These are phyloP conservation scores for Cliona cf. orientalis DNA, from an alignment of 37 sponge, comb jelly and placozoan species.

Conservation along the genomic window DNA sequence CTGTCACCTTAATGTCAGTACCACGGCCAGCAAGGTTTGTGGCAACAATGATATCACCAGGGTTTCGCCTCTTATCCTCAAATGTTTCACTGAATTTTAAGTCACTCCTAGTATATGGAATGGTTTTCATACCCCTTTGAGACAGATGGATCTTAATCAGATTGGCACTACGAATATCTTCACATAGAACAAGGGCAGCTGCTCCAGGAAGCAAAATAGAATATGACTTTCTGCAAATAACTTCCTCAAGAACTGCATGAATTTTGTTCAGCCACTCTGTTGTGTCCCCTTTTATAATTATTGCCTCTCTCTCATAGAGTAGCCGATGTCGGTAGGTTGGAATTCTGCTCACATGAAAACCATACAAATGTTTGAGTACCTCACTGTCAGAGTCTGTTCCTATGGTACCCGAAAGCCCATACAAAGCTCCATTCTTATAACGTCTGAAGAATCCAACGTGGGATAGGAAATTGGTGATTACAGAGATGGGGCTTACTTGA, in stretches of 20 bases:
- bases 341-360: background rate
- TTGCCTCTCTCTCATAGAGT: background rate
- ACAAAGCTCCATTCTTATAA: background rate
- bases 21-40: conserved; percentile 48
- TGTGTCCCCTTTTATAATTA: no score
- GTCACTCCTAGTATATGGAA: conserved; percentile 1
- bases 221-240: no score
- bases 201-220: no score
- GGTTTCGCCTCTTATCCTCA: background rate
- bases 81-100: background rate
- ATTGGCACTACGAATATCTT: conserved; percentile 16
- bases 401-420: conserved; percentile 21
- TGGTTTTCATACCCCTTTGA: background rate
- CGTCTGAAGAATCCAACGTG: conserved; percentile 17
- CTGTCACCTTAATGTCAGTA: conserved; percentile 21
- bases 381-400: background rate
- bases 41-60: conserved; percentile 36
- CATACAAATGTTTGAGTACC: background rate
- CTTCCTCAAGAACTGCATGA: no score
- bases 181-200: no score
- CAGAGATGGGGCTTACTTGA: conserved; percentile 16
- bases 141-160: background rate
- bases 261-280: no score
- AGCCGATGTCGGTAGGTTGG: no score
- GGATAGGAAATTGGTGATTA: no score